A percentile compares a stretch with the other conserved stretches of the same genome.
Evolutionary conservation across 2,888 invertebrate species (phyloP).

Genomic region (Drosophila lacicola): DNA sequence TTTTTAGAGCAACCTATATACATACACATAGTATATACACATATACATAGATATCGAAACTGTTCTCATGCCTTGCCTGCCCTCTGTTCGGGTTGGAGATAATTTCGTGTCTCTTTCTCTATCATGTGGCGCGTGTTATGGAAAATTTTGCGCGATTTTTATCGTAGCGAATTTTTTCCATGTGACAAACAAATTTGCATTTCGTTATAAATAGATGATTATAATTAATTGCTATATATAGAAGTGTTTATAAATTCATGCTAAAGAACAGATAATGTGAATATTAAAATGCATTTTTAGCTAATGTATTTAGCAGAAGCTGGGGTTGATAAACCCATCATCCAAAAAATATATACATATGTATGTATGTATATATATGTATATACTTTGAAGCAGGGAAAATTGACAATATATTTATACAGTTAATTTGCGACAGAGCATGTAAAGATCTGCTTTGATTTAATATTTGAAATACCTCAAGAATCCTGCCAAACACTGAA

Average conservation of each 20-base stretch:
- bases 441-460: background rate
- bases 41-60: constrained; percentile 15
- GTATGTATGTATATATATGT: background rate
- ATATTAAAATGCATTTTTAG: constrained; percentile 46
- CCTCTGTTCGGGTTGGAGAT: background rate
- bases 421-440: constrained; percentile 19
- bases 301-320: constrained; percentile 9
- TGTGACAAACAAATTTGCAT: constrained; percentile 50
- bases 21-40: background rate
- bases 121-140: constrained; percentile 43
- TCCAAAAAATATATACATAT: background rate
- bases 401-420: background rate
- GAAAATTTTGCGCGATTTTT: constrained; percentile 51
- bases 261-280: background rate
- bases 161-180: constrained; percentile 16
- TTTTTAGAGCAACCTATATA: constrained; percentile 28
- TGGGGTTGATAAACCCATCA: constrained; percentile 40
- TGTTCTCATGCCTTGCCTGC: background rate
- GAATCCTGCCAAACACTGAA: too few relatives aligned
- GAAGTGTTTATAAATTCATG: constrained; percentile 4
- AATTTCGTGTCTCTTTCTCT: constrained; percentile 17
- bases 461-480: background rate
- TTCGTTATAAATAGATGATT: constrained; percentile 40
- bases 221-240: constrained; percentile 15
- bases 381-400: background rate